Conservation (phyloP, 2,888 invertebrate species). For the Idaea dimidiata region DNA sequence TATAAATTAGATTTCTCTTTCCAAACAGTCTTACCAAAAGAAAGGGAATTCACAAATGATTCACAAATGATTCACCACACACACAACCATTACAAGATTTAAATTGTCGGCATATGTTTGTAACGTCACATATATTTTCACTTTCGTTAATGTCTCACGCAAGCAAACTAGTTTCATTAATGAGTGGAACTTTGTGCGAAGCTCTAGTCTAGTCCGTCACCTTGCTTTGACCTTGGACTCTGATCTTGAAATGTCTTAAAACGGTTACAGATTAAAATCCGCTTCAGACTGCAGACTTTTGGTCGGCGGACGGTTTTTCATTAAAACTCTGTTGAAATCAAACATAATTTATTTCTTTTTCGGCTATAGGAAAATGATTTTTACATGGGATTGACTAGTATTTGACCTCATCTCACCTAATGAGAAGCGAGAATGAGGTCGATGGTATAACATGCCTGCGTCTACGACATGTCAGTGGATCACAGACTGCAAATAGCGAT, state of each 20-base stretch:
- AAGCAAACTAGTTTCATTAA: slow-evolving; percentile 6
- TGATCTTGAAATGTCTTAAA: not conserved
- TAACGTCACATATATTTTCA: slow-evolving; percentile 5
- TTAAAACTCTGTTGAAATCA: too few species aligned
- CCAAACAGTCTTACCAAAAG: not conserved
- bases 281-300: not conserved
- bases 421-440: too few species aligned
- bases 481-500: too few species aligned
- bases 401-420: too few species aligned
- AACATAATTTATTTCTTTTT: too few species aligned
- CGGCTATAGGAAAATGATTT: too few species aligned
- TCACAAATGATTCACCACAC: slow-evolving; percentile 3
- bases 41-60: not conserved
- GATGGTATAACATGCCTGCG: too few species aligned
- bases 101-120: not conserved
- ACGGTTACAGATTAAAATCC: not conserved
- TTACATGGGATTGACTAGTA: too few species aligned
- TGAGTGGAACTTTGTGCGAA: not conserved
- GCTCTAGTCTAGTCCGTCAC: not conserved
- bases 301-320: not conserved
- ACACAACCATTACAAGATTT: slow-evolving; percentile 12
- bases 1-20: too few species aligned
- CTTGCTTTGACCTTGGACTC: not conserved
- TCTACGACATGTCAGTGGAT: too few species aligned
- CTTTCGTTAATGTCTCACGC: slow-evolving; percentile 11